Base-by-base conservation (phyloP, 2,888 invertebrate genomes). In the Crematogaster levior region DNA sequence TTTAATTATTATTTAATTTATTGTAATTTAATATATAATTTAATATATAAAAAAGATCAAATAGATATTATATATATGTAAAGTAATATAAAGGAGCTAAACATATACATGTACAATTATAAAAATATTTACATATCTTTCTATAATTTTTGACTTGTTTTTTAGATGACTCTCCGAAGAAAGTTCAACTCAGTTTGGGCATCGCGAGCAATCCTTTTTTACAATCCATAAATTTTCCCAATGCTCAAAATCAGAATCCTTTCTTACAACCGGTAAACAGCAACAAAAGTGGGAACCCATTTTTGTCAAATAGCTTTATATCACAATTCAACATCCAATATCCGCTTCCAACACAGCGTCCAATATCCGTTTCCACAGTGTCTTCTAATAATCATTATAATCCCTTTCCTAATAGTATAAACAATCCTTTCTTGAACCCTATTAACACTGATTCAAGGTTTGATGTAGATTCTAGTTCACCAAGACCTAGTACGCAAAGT, bases 171-270 rank as follows among this genome's bases (percentile, higher is more conserved):
- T 21, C 10, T 30, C 40, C 60, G 10, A 72, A 43, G 34, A 73
- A 61, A 18, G 43, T 73, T 73, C 9, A n/a, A 34, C 56, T 84
- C 18, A 82, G 56, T 0, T 24, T 37, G 1, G 81, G 65, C 24
- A 70, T 81, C 15, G 27, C 10, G 0, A 58, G 43, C 3, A 86
- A 86, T 46, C 77, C 84, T 27, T 86, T 87, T 30, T 73, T 84
- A 10, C 53, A 70, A n/a, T 27, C n/a, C 6, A 6, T n/a, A 6
- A 60, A 7, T 24, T 10, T n/a, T 60, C 9, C 37, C 1, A 34
- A 12, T 46, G 58, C 82, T 82, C n/a, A 61, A 9, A 40, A 3
- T 6, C 51, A 51, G 21, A 87, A 88, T 58, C 80, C 77, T 48
- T 81, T 84, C 10, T n/a, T 84, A 10, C 15, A 24, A 3, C 5